Percentiles rank a stretch among this genome's conserved stretches.
Evolutionary conservation across 2,113 vertebrate genomes (phyloP).

Genomic region (Acrocephalus kingi): DNA sequence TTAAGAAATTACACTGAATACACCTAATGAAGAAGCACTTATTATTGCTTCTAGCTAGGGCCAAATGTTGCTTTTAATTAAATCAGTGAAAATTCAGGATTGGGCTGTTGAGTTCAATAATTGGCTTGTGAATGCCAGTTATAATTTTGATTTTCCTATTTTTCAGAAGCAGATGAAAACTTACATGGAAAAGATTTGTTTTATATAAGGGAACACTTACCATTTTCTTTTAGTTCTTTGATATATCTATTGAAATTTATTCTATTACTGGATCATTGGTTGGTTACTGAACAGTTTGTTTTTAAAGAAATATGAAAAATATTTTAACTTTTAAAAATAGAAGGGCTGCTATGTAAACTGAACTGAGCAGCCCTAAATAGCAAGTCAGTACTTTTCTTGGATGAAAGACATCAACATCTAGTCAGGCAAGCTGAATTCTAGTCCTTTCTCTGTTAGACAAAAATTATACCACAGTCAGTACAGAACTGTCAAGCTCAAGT

Average conservation of each 20-base stretch:
- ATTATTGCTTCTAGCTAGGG: conserved; percentile 42
- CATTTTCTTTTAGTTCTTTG: not conserved
- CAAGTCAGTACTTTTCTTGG: not conserved
- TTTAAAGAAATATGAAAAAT: conserved; percentile 17
- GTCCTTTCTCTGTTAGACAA: not conserved
- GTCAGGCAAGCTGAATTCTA: not conserved
- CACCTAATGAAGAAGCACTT: conserved; percentile 63
- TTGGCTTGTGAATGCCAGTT: not conserved
- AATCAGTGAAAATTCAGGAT: conserved; percentile 51
- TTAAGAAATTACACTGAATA: conserved; percentile 69
- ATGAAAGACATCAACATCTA: not conserved
- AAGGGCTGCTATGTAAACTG: not conserved
- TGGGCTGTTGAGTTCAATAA: conserved; percentile 12
- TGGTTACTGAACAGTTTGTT: conserved; percentile 5
- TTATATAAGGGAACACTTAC: not conserved
- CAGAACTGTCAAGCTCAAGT: not conserved
- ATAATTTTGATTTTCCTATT: conserved; percentile 44
- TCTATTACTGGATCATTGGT: not conserved
- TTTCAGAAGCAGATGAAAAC: conserved; percentile 36
- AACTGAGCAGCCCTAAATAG: not conserved
- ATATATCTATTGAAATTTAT: not conserved
- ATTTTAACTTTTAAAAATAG: conserved; percentile 44
- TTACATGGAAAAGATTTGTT: conserved; percentile 27
- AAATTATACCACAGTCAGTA: not conserved
- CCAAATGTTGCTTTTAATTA: conserved; percentile 60